A percentile compares a stretch with the other conserved stretches of the same genome.
These are phyloP conservation scores for Schizopygopsis malacanthus DNA, from an alignment of 2,797 vertebrate genomes.

Conservation along the genomic window DNA sequence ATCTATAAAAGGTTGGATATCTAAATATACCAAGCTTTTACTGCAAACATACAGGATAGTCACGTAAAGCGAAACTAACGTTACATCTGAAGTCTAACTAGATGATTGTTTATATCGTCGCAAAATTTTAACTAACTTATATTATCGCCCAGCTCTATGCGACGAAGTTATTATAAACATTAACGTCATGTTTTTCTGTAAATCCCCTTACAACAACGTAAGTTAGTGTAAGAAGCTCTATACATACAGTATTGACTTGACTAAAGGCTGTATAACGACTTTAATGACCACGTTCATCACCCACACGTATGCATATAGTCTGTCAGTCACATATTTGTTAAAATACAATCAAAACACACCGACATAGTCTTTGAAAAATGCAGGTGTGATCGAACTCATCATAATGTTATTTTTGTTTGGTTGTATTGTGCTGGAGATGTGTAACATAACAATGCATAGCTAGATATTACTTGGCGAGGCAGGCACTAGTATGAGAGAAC, in stretches of 20 bases:
- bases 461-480: conserved; percentile 4
- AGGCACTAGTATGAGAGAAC: not conserved
- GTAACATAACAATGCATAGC: not conserved
- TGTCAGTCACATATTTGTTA: not conserved
- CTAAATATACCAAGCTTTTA: not conserved
- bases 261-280: not conserved
- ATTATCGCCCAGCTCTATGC: not conserved
- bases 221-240: not conserved
- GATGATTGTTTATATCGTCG: not conserved
- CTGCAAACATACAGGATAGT: not conserved
- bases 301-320: not conserved
- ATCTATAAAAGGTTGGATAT: not conserved
- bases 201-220: not conserved
- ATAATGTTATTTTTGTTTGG: not conserved
- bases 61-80: not conserved
- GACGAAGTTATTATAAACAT: not conserved
- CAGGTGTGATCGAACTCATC: not conserved
- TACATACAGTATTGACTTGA: not conserved
- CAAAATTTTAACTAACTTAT: not conserved
- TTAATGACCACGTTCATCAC: not conserved
- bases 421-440: not conserved
- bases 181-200: not conserved
- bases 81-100: not conserved
- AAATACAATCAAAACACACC: not conserved
- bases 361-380: not conserved